These are phyloP conservation scores for Pterocles burchelli DNA, from an alignment of 2,113 vertebrate genomes.

Conservation along the genomic window DNA sequence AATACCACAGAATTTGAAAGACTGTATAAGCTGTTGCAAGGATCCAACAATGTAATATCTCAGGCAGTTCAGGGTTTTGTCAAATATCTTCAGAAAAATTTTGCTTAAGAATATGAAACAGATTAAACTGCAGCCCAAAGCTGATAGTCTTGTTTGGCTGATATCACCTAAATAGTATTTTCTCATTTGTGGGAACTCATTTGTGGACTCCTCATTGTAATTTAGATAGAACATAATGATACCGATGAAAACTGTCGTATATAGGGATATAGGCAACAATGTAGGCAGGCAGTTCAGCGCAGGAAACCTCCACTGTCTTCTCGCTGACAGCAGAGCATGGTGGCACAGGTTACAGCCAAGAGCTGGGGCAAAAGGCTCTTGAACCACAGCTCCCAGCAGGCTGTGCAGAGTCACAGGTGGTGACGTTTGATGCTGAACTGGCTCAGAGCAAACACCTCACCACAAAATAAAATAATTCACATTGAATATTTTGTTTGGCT, in stretches of 20 bases:
- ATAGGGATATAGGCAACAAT: neutral
- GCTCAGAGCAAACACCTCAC: neutral
- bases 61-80: neutral
- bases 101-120: neutral
- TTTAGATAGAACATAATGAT: slow-evolving; percentile 21
- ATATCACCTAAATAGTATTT: slow-evolving; percentile 5
- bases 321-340: neutral
- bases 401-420: neutral
- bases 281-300: neutral
- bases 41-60: neutral
- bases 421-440: neutral
- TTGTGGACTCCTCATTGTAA: slow-evolving; percentile 13
- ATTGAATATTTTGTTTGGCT: neutral
- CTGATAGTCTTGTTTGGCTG: neutral
- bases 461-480: neutral
- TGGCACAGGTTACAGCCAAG: neutral
- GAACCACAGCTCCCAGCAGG: neutral
- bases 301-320: neutral
- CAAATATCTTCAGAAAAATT: slow-evolving; percentile 15
- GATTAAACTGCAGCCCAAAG: neutral
- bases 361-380: neutral
- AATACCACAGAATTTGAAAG: neutral
- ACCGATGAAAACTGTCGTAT: neutral
- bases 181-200: neutral
- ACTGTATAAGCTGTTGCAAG: neutral